phyloP scores from a whole-genome alignment of 2,888 invertebrate species.

The Xanthostigma xanthostigma region DNA sequence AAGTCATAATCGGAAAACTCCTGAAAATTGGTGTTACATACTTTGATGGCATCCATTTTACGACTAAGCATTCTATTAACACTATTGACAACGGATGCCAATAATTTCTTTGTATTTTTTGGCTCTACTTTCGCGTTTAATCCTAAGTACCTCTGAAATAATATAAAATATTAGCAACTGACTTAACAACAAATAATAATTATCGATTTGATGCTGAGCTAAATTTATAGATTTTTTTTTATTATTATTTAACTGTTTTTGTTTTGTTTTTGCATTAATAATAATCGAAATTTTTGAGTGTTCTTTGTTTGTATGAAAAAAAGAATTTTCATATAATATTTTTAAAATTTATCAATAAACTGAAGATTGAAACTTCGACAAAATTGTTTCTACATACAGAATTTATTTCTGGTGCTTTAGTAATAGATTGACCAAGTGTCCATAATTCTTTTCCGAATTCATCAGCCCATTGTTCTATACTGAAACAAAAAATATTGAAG shows the following conservation, averaged over 20 bases:
- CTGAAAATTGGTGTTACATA: conserved; percentile 22
- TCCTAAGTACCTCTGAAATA: conserved; percentile 56
- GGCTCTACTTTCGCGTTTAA: conserved; percentile 64
- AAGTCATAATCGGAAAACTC: background rate
- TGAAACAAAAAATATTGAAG: conserved; percentile 25
- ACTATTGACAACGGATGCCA: conserved; percentile 64
- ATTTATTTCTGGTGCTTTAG: conserved; percentile 62
- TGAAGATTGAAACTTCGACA: background rate
- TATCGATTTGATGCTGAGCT: background rate
- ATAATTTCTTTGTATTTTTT: conserved; percentile 64
- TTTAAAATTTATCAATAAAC: background rate
- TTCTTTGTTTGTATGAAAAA: background rate
- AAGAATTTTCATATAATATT: background rate
- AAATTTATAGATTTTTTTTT: background rate
- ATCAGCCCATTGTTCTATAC: conserved; percentile 67
- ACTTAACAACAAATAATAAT: background rate
- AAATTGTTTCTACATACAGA: conserved; percentile 36
- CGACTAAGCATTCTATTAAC: conserved; percentile 73
- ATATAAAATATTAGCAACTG: conserved; percentile 5
- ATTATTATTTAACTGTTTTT: no score
- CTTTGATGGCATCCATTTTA: conserved; percentile 80
- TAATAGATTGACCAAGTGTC: conserved; percentile 60
- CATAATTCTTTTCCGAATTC: conserved; percentile 65
- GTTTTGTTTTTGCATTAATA: no score
- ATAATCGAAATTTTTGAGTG: background rate